Evolutionary conservation across 1,140 invertebrate genomes (phyloP), one percentile per base, ranked within the genome.

Genomic region (Popillia japonica): DNA sequence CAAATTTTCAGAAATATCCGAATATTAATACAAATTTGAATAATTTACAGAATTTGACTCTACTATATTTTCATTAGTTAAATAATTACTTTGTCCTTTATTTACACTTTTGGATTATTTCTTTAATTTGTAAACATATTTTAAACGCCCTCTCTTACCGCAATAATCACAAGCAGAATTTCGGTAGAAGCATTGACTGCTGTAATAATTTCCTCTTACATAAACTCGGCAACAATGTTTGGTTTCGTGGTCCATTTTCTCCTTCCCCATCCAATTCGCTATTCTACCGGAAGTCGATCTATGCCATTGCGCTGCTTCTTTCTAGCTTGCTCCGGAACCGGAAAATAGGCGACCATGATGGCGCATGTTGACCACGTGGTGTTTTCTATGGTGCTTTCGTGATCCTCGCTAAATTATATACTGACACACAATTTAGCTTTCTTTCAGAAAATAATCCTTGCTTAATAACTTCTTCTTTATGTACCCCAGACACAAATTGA

Each of bases 391-490:
- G 9, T 20, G 59, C n/a, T 64, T 68, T 10, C 61, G 20, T 8
- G 6, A 20, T 17, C 9, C n/a, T 23, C 9, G 4, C 59, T 17
- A 23, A 8, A 11, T 64, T n/a, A 23, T 64, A 4, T 23, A n/a
- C n/a, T 17, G n/a, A 20, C 9, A 64, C 17, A 2, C n/a, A 68
- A 68, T 68, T 68, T 34, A 68, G 11, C 2, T 9, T 22, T 7
- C 11, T 23, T 22, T 68, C 61, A 3, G 61, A 23, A 17, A 68
- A 68, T 8, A 68, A 22, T 11, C 61, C 0, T 22, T 22, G 61
- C 17, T 68, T 68, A 68, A 68, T 68, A 11, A 68, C 17, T 68
- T 68, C n/a, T n/a, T n/a, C 61, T 6, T 68, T 68, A 10, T 34
- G 17, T 10, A 68, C 6, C 2, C 61, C 14, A 34, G 20, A 68